Conservation (phyloP, 2,888 invertebrate genomes). For the Leptopilina syphax region DNA sequence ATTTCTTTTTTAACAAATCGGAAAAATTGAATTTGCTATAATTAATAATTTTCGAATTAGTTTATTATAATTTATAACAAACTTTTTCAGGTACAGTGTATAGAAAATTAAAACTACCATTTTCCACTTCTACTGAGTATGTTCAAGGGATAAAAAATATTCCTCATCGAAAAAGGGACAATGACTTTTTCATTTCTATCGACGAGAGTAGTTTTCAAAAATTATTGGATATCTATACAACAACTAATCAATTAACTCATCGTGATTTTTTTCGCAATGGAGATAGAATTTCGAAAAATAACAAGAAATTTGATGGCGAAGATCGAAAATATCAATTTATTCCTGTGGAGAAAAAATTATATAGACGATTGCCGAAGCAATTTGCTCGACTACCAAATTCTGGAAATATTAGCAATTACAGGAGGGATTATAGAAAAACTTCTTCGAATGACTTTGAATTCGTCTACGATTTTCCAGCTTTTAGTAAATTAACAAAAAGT, state of each 20-base stretch:
- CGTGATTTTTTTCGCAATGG: constrained; percentile 68
- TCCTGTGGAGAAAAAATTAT: background rate
- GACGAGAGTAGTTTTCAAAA: constrained; percentile 72
- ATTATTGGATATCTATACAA: constrained; percentile 75
- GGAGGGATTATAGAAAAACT: constrained; percentile 28
- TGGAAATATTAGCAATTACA: constrained; percentile 56
- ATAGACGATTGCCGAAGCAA: background rate
- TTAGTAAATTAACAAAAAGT: constrained; percentile 50
- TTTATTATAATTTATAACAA: no score
- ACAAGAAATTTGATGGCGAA: no score
- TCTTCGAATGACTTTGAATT: constrained; percentile 28
- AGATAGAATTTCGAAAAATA: constrained; percentile 61
- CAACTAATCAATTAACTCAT: constrained; percentile 70
- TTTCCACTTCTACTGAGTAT: no score
- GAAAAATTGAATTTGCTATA: no score
- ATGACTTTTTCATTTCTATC: constrained; percentile 60
- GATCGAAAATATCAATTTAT: no score
- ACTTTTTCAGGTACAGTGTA: no score
- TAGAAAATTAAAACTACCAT: no score
- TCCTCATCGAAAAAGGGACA: no score
- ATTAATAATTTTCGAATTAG: no score
- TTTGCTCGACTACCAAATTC: constrained; percentile 55
- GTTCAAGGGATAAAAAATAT: no score
- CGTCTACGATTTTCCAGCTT: constrained; percentile 50
- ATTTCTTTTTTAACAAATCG: background rate